Evolutionary conservation across 2,797 vertebrate species (phyloP).

Genomic region (Knipowitschia caucasica): DNA sequence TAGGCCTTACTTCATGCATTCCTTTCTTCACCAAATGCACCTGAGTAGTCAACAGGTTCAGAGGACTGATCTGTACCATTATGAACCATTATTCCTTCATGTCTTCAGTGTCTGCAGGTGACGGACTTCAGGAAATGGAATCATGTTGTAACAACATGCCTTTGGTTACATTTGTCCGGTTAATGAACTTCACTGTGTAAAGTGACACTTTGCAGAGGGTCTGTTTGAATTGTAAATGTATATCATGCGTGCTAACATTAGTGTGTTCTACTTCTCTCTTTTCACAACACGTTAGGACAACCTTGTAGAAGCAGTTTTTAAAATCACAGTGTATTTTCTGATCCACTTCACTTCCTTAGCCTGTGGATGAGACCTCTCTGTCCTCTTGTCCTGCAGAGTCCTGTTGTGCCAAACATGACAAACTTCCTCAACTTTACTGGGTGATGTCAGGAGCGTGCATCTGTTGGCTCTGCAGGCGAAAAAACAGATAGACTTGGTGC

Average conservation of each 20-base stretch:
- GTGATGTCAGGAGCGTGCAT: slow-evolving; percentile 51
- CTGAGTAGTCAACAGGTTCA: not conserved
- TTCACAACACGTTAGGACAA: slow-evolving; percentile 63
- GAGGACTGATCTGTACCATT: not conserved
- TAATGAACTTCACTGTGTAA: slow-evolving; percentile 33
- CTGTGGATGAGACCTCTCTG: slow-evolving; percentile 55
- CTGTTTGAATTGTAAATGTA: slow-evolving; percentile 45
- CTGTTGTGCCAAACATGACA: slow-evolving; percentile 66
- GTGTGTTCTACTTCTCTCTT: slow-evolving; percentile 60
- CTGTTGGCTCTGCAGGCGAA: slow-evolving; percentile 47
- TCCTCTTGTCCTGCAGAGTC: slow-evolving; percentile 59
- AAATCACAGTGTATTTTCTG: slow-evolving; percentile 67
- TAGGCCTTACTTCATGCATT: no score
- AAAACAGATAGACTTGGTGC: slow-evolving; percentile 66
- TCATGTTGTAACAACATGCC: slow-evolving; percentile 35
- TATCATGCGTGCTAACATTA: slow-evolving; percentile 45
- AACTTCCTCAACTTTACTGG: slow-evolving; percentile 63
- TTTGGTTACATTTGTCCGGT: slow-evolving; percentile 27
- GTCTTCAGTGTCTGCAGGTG: not conserved
- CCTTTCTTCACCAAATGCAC: no score
- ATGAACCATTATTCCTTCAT: not conserved
- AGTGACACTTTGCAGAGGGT: slow-evolving; percentile 23
- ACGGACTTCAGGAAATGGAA: slow-evolving; percentile 15
- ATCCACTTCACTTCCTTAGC: slow-evolving; percentile 61
- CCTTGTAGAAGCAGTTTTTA: slow-evolving; percentile 47